A percentile compares a stretch with the other conserved stretches of the same genome.
Evolutionary conservation across 1,140 invertebrate species (phyloP).

Genomic region (Phymastichus coffea): DNA sequence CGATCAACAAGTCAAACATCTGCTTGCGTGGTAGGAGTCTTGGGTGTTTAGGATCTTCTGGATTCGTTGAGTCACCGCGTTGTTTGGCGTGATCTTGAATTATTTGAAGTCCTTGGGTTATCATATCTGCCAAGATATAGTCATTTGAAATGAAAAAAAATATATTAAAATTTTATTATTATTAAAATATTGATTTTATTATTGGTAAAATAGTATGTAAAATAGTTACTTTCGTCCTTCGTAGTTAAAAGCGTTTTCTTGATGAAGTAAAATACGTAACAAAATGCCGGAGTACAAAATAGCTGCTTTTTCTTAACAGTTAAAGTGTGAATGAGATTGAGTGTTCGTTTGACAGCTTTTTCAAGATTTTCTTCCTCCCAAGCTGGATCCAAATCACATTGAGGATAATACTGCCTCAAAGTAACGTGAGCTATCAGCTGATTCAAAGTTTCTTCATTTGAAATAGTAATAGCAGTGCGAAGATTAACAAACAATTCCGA

Average conservation of each 20-base stretch:
- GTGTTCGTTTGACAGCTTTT: constrained; percentile 62
- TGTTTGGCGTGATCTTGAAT: constrained; percentile 72
- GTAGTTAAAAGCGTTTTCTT: constrained; percentile 63
- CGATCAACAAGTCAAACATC: constrained; percentile 78
- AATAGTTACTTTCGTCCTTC: constrained; percentile 56
- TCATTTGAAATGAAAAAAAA: not conserved
- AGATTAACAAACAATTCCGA: constrained; percentile 65
- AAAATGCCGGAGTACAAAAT: constrained; percentile 74
- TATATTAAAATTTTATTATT: not conserved
- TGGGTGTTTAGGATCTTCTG: constrained; percentile 67
- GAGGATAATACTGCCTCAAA: constrained; percentile 71
- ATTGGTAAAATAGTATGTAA: not conserved
- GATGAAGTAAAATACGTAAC: constrained; percentile 81
- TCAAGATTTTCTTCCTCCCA: constrained; percentile 77
- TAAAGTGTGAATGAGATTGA: constrained; percentile 60
- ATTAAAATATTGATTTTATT: not conserved
- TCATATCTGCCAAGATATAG: constrained; percentile 40
- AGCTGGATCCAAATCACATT: constrained; percentile 72
- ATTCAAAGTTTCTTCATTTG: constrained; percentile 55
- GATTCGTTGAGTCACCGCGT: constrained; percentile 52
- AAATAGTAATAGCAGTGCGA: constrained; percentile 56
- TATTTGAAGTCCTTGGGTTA: constrained; percentile 67
- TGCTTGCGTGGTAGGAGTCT: constrained; percentile 75
- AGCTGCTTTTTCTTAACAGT: constrained; percentile 55
- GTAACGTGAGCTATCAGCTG: constrained; percentile 68